These are phyloP conservation scores for Clavelina lepadiformis DNA, from an alignment of 23 tunicate species.

Conservation along the genomic window DNA sequence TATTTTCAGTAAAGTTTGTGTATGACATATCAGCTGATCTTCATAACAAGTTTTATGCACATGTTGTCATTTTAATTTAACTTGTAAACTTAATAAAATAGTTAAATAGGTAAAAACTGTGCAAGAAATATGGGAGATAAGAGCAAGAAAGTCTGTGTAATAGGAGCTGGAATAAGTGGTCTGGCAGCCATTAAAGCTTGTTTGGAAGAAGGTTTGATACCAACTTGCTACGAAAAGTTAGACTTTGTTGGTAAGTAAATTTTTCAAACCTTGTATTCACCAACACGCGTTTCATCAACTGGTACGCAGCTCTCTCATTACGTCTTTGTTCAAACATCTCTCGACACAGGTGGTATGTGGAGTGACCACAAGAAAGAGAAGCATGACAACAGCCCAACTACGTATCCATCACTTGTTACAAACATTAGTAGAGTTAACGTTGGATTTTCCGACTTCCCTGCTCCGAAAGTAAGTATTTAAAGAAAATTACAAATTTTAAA, in stretches of 20 bases:
- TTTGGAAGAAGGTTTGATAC: conserved; percentile 54
- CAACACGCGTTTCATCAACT: no score
- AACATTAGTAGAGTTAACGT: conserved; percentile 54
- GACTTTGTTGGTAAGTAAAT: conserved; percentile 54
- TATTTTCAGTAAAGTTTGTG: no score
- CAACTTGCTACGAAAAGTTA: conserved; percentile 53
- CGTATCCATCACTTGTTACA: conserved; percentile 38
- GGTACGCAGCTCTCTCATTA: no score
- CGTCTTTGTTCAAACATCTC: no score
- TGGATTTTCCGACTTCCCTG: conserved; percentile 57
- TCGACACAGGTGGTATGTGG: conserved; percentile 59
- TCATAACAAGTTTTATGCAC: no score
- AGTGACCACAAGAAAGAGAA: conserved; percentile 17
- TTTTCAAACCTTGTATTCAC: no score
- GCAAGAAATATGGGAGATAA: no score
- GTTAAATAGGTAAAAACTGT: no score
- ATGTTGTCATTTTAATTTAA: no score
- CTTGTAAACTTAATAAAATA: no score
- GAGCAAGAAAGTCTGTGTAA: conserved; percentile 42
- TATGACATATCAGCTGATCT: no score
- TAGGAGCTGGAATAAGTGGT: conserved; percentile 68
- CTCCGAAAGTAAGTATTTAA: conserved; percentile 57
- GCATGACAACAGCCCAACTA: conserved; percentile 10
- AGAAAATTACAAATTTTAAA: no score
- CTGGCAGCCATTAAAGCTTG: conserved; percentile 43